Conservation (phyloP, 2,113 vertebrate genomes). For the Hypocryptadius cinnamomeus region DNA sequence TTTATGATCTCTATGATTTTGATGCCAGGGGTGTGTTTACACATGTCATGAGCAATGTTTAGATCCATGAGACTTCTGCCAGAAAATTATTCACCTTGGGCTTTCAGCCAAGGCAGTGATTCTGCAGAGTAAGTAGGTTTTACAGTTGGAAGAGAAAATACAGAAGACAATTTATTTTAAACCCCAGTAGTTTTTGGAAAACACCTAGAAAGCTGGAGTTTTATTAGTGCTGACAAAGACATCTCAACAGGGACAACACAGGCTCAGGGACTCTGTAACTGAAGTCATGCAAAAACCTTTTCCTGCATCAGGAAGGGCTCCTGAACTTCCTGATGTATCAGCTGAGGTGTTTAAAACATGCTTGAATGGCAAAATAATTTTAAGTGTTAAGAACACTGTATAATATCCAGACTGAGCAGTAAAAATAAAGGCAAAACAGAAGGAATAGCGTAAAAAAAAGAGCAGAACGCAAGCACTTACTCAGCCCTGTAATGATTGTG, state of each 20-base stretch:
- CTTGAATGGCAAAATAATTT: neutral
- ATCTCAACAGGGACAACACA: neutral
- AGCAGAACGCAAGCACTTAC: slow-evolving; percentile 51
- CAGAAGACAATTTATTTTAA: neutral
- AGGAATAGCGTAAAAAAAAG: neutral
- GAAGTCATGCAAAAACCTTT: neutral
- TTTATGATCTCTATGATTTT: neutral
- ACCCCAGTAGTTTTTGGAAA: neutral
- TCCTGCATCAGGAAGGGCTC: neutral
- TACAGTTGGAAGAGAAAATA: neutral
- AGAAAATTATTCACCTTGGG: neutral
- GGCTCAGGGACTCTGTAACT: neutral
- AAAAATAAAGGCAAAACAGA: neutral
- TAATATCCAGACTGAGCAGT: neutral
- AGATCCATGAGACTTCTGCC: neutral
- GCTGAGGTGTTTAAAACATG: neutral
- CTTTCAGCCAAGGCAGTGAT: neutral
- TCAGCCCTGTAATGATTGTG: slow-evolving; percentile 71
- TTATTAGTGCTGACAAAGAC: neutral
- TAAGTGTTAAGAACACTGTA: neutral
- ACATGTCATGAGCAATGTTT: neutral
- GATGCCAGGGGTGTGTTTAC: neutral
- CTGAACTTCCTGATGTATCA: neutral
- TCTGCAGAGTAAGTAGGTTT: neutral
- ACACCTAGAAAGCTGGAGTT: neutral